phyloP scores from a whole-genome alignment of 1,140 invertebrate genomes.

The Saccostrea cuccullata region DNA sequence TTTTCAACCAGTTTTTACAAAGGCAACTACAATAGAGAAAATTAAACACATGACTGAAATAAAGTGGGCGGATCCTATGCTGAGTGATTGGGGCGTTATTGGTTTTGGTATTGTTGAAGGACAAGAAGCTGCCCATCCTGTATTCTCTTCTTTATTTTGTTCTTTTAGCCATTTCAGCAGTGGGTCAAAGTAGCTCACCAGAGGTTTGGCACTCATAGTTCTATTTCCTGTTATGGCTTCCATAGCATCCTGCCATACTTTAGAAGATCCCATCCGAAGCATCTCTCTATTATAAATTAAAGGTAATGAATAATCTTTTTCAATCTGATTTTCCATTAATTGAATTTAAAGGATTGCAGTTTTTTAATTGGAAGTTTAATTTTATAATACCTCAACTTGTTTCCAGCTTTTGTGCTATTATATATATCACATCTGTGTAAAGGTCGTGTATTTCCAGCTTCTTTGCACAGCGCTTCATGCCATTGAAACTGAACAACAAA shows the following conservation, averaged over 20 bases:
- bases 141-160: slow-evolving; percentile 71
- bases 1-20: background rate
- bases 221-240: slow-evolving; percentile 87
- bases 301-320: background rate
- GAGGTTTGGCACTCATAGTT: slow-evolving; percentile 85
- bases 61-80: background rate
- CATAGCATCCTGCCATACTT: slow-evolving; percentile 90
- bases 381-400: slow-evolving; percentile 48
- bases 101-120: slow-evolving; percentile 41
- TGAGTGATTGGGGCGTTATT: background rate
- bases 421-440: slow-evolving; percentile 83
- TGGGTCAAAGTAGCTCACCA: slow-evolving; percentile 78
- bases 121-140: slow-evolving; percentile 60
- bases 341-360: too few species aligned
- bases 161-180: slow-evolving; percentile 86
- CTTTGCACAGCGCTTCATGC: slow-evolving; percentile 88
- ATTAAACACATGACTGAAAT: background rate
- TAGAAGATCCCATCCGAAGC: slow-evolving; percentile 88
- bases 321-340: background rate
- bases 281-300: slow-evolving; percentile 82
- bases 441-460: slow-evolving; percentile 84
- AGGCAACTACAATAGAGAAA: background rate
- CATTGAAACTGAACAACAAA: slow-evolving; percentile 94
- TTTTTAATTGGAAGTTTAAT: background rate
- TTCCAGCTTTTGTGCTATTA: slow-evolving; percentile 86